These are phyloP conservation scores for Pseudococcus jackbeardsleyi DNA, from an alignment of 2,888 invertebrate species.

Conservation along the genomic window DNA sequence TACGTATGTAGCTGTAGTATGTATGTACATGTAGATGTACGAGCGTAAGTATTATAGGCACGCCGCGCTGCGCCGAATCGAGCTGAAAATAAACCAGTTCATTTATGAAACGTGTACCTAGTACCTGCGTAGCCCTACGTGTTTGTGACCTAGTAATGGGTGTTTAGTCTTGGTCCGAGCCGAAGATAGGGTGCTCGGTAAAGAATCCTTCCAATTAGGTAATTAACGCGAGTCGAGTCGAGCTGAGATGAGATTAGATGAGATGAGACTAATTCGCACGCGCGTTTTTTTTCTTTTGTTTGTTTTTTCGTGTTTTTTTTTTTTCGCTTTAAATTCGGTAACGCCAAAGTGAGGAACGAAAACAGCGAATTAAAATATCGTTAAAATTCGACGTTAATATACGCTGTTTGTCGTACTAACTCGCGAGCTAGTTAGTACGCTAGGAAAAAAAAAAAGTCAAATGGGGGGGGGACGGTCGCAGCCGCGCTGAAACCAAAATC, in stretches of 20 bases:
- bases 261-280: neutral
- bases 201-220: neutral
- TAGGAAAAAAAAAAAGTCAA: neutral
- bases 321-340: neutral
- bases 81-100: slow-evolving; percentile 1
- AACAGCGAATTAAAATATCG: neutral
- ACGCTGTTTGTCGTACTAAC: neutral
- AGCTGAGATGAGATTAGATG: too few relatives aligned
- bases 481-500: neutral
- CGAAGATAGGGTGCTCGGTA: slow-evolving; percentile 10
- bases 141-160: slow-evolving; percentile 10
- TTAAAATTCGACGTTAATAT: neutral
- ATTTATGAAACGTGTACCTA: neutral
- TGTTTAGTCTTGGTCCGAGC: slow-evolving; percentile 10
- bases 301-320: neutral
- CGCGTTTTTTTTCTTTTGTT: neutral
- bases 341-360: too few relatives aligned
- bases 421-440: neutral
- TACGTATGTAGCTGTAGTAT: too few relatives aligned
- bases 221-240: neutral
- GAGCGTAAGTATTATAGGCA: neutral
- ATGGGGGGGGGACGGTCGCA: neutral
- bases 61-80: neutral
- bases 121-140: neutral
- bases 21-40: too few relatives aligned